Base-by-base conservation (phyloP, 2,113 vertebrate species). In the Leucopsar rothschildi region DNA sequence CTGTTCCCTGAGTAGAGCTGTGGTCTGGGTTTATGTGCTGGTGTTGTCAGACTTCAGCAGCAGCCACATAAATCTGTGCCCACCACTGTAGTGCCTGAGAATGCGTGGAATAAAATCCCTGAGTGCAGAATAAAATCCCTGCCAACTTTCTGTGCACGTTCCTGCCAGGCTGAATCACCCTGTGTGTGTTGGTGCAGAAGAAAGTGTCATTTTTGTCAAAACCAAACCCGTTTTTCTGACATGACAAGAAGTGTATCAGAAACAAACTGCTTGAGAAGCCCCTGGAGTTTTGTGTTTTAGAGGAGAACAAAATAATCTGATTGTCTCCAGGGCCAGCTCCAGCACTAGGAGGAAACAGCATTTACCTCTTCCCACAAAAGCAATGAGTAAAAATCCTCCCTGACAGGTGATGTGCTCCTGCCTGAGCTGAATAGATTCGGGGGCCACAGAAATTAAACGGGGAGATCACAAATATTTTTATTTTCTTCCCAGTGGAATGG, bases 111-210 rank as follows among this genome's bases (percentile, higher is more conserved):
- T 14, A 21, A 52, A 60, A 37, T n/a, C 72, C 31, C 64, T 53
- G 76, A 45, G 5, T 23, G 71, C 0, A 39, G 52, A 23, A 1
- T 15, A 20, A 53, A 61, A 39, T n/a, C 73, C 25, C 65, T 50
- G 77, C 45, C 63, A 39, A 1, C 45, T 25, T 61, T 5, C 42
- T 6, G 1, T 16, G 39, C 22, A 0, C 0, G 13, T 3, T 11
- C 0, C 4, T 52, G 69, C 49, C 72, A 8, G 12, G 68, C 23
- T 57, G 28, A n/a, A 44, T 49, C 69, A 57, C 35, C 5, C 6
- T 1, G n/a, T 31, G 24, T 15, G 72, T 6, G 1, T 1, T 60
- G 63, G 20, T 72, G 50, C 22, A 75, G 66, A 21, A 53, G 81
- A n/a, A 59, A 11, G 37, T 12, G 40, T 42, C 24, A 3, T 10